phyloP scores from a whole-genome alignment of 2,797 vertebrate genomes.

The Melopsittacus undulatus region DNA sequence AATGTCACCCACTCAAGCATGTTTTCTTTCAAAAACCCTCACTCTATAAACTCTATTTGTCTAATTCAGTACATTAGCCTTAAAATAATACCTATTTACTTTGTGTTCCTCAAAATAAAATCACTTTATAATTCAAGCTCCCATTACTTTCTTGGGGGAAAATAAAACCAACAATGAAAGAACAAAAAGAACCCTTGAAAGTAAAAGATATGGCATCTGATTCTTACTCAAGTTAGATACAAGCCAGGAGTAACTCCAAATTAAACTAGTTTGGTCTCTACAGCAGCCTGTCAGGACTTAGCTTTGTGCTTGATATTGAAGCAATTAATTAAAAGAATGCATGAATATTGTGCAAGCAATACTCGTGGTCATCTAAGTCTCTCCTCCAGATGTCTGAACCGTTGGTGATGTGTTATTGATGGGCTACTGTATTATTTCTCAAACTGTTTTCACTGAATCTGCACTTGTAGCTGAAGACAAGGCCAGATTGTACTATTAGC shows the following conservation, averaged over 20 bases:
- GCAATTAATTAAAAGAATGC: not conserved
- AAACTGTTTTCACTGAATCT: not conserved
- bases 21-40: slow-evolving; percentile 34
- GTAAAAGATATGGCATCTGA: not conserved
- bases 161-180: not conserved
- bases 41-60: slow-evolving; percentile 32
- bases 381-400: not conserved
- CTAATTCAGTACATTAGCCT: slow-evolving; percentile 20
- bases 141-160: not conserved
- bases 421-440: not conserved
- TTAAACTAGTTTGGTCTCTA: not conserved
- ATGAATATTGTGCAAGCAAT: not conserved
- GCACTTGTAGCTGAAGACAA: not conserved
- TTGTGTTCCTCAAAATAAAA: slow-evolving; percentile 46
- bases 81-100: slow-evolving; percentile 45
- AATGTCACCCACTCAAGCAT: not conserved
- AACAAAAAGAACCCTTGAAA: not conserved
- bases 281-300: not conserved
- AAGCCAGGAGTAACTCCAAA: not conserved
- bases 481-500: not conserved
- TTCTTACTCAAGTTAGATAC: not conserved
- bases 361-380: not conserved
- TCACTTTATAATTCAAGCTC: not conserved
- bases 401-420: not conserved
- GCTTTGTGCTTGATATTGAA: not conserved